Base-by-base conservation (phyloP, 2,797 vertebrate genomes). In the Tenualosa thibaudeaui region DNA sequence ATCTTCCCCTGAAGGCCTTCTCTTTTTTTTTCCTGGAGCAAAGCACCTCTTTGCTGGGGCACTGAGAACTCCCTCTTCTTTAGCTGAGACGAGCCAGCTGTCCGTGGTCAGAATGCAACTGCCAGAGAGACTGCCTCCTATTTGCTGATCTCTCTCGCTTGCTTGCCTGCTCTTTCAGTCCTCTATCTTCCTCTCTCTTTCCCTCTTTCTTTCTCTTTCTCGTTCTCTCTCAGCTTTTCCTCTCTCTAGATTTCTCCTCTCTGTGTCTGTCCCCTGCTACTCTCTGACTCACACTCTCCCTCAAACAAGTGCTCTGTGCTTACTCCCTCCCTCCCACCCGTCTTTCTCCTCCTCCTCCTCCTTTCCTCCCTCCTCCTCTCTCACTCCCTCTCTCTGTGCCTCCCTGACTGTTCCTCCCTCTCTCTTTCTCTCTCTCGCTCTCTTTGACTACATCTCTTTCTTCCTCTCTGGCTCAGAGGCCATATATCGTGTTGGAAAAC, bases 1-100 rank as follows among this genome's bases (percentile, higher is more conserved):
- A 99, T 99, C 94, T 94, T 94, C 89, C 84, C 88, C 88, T 90
- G 86, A 88, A 89, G 88, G 92, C 50, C 54, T 82, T 87, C 86
- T 91, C 85, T 87, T 91, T 85, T 84, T 88, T 51, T 84, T 85
- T 87, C 81, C 83, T 82, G 68, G 78, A 83, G 75, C 46, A 46
- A 62, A 22, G 50, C 82, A 58, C 56, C 82, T 82, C 86, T 81
- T 50, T 60, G 53, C 49, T 22, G 71, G 56, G 17, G 13, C 54
- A 71, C 84, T 86, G 85, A 84, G 84, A 92, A 89, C 88, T 90
- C 90, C 87, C 87, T 88, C 86, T 91, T 91, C 89, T 91, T 90
- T 87, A 89, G 86, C 90, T 87, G 85, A 89, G 89, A 89, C 88
- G 83, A 90, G 88, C 92, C 90, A 92, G 93, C 92, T 91, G 91